These are phyloP conservation scores for Caretta caretta DNA, from an alignment of 2,113 vertebrate species.

Conservation along the genomic window DNA sequence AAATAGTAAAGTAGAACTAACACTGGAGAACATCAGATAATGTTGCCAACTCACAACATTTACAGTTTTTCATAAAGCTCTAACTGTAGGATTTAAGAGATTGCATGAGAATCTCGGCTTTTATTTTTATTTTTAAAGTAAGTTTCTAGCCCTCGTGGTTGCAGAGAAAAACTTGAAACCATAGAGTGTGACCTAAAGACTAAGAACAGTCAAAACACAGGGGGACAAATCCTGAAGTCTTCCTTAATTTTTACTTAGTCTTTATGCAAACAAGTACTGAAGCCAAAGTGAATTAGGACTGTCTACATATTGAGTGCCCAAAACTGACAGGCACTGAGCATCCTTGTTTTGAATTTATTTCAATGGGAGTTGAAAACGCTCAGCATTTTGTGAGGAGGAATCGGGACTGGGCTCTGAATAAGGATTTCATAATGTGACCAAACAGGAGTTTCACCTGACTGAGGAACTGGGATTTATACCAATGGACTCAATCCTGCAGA, in stretches of 20 bases:
- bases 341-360: background rate
- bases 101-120: background rate
- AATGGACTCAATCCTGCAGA: background rate
- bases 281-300: background rate
- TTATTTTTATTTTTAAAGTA: background rate
- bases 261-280: background rate
- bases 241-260: background rate
- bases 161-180: background rate
- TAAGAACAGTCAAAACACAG: background rate
- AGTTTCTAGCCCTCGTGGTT: background rate
- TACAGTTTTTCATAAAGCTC: background rate
- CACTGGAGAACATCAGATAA: background rate
- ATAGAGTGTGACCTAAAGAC: background rate
- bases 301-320: background rate
- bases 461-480: background rate
- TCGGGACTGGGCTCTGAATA: accelerated
- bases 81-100: background rate
- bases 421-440: background rate
- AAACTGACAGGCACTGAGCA: background rate
- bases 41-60: background rate
- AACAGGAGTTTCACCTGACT: background rate
- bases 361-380: background rate
- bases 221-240: no score
- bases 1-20: background rate
- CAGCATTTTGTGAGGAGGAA: accelerated